Base-by-base conservation (phyloP, 1,140 invertebrate genomes). In the Zaprionus africanus region DNA sequence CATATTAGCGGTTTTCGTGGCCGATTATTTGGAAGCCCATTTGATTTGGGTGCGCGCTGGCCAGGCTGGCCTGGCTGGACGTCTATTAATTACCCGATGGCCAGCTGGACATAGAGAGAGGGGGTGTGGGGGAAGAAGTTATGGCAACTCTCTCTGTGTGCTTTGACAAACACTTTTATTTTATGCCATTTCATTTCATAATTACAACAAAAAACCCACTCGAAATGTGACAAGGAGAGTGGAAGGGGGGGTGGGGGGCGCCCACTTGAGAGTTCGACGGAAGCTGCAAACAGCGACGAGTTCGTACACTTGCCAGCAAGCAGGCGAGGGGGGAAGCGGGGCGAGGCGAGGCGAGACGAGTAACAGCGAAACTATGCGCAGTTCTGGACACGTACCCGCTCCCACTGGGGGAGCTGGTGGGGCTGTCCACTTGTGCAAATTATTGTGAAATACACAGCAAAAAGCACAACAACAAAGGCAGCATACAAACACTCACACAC, bases 391-490 rank as follows among this genome's bases (percentile, higher is more conserved):
- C 78, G 82, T 84, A 73, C 59, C 54, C 63, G 28, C 9, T 12
- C n/a, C 46, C 31, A 43, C 4, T 51, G 24, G 43, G 59, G 59
- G 12, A 46, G 46, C 19, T 38, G n/a, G n/a, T 11, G 41, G 60
- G 51, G 53, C 61, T 80, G 83, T 78, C 81, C 84, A 88, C 71
- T 88, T 67, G 84, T 85, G 85, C 84, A 88, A 88, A 88, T 88
- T 88, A 90, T 88, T 88, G 85, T 88, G 85, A 87, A 88, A 81
- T 78, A 81, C 79, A 75, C 77, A 82, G 68, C 57, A 73, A 68
- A 71, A 76, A 59, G 53, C 36, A 74, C 64, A 54, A 61, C 26
- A 46, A 26, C 34, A 58, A 58, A 19, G 28, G 57, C 38, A 51
- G 4, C 7, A 41, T 5, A 53, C n/a, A 53, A 11, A 31, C 11